Conservation (phyloP, 2,888 invertebrate genomes). For the Tricholauxania praeusta region DNA sequence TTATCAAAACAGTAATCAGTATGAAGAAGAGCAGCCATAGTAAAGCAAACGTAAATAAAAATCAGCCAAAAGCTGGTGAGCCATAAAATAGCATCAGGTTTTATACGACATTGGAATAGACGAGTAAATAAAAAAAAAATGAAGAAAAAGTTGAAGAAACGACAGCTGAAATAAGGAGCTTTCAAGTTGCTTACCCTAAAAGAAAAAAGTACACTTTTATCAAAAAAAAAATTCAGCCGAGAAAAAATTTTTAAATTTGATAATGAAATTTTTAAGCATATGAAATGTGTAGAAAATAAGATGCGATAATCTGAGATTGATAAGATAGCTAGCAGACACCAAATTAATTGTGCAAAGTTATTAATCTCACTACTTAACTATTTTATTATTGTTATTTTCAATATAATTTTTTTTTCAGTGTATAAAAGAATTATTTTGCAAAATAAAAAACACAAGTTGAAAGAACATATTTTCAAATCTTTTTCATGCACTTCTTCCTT, state of each 20-base stretch:
- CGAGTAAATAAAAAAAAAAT: background rate
- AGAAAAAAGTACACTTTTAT: too few relatives aligned
- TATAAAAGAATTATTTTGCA: too few relatives aligned
- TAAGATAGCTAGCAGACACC: too few relatives aligned
- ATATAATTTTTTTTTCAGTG: too few relatives aligned
- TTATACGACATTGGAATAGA: background rate
- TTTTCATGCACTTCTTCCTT: slow-evolving; percentile 19
- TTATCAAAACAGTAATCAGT: slow-evolving; percentile 50
- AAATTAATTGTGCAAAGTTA: too few relatives aligned
- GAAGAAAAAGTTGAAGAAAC: background rate
- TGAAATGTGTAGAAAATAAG: too few relatives aligned
- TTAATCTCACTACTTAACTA: too few relatives aligned
- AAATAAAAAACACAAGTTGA: background rate
- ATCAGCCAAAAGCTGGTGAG: slow-evolving; percentile 15
- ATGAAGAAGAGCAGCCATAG: slow-evolving; percentile 30
- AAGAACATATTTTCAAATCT: slow-evolving; percentile 9
- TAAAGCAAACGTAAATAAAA: background rate
- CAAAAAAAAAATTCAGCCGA: too few relatives aligned
- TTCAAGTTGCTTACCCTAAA: background rate
- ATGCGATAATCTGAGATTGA: too few relatives aligned
- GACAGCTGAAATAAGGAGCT: background rate
- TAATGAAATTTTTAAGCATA: too few relatives aligned
- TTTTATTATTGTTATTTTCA: too few relatives aligned
- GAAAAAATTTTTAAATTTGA: too few relatives aligned
- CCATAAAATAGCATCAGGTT: slow-evolving; percentile 31